Conservation (phyloP, 2,888 invertebrate genomes). For the Dryobota labecula region DNA sequence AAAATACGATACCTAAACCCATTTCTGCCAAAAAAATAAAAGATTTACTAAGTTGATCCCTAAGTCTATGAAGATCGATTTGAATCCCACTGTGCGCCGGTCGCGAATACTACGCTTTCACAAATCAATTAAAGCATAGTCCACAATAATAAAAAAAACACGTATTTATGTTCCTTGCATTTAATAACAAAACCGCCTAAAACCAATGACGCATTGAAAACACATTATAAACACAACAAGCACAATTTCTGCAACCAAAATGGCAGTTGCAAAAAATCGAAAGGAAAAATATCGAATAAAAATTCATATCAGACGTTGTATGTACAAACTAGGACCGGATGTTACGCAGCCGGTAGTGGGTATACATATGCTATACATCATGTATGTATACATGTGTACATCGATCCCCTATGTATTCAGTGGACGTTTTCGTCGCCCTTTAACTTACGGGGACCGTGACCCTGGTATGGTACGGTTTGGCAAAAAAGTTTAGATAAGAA, state of each 20-base stretch:
- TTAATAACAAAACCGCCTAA: background rate
- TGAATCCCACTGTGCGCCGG: too few relatives aligned
- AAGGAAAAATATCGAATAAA: conserved; percentile 54
- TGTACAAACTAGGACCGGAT: conserved; percentile 64
- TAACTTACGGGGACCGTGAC: conserved; percentile 67
- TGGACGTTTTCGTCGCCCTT: conserved; percentile 69
- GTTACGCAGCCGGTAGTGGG: conserved; percentile 66
- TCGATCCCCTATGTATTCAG: conserved; percentile 67
- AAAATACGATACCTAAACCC: too few relatives aligned
- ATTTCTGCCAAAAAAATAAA: too few relatives aligned
- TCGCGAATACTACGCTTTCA: too few relatives aligned
- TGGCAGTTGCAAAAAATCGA: conserved; percentile 46
- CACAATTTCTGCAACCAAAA: conserved; percentile 28
- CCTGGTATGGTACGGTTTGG: conserved; percentile 23
- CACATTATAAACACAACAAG: conserved; percentile 17
- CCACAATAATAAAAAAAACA: background rate
- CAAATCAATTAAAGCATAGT: too few relatives aligned
- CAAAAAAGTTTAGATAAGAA: conserved; percentile 7
- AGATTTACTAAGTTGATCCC: too few relatives aligned
- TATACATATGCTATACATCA: conserved; percentile 34
- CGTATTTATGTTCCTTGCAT: background rate
- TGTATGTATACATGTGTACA: conserved; percentile 17
- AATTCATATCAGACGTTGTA: conserved; percentile 57
- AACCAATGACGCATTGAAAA: conserved; percentile 16
- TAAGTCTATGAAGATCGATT: too few relatives aligned